A percentile compares a stretch with the other conserved stretches of the same genome.
phyloP scores from a whole-genome alignment of 2,888 invertebrate species.

The Macropis europaea region DNA sequence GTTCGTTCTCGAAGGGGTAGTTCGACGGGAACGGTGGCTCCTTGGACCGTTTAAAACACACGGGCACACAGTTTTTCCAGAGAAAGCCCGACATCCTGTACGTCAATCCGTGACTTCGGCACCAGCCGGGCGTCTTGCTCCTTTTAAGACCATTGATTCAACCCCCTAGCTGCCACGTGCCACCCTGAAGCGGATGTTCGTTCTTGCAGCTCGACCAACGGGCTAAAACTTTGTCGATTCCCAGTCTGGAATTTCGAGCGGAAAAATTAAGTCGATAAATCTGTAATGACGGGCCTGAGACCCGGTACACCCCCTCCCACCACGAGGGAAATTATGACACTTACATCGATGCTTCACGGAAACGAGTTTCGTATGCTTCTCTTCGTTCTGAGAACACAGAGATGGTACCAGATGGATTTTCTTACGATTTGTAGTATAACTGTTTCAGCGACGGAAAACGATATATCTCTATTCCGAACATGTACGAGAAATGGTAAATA shows the following conservation, averaged over 20 bases:
- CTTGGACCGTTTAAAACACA: conserved; percentile 32
- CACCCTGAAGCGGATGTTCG: conserved; percentile 1
- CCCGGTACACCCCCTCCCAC: background rate
- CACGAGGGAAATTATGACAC: conserved; percentile 21
- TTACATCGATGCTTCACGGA: too few species aligned
- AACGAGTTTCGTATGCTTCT: too few species aligned
- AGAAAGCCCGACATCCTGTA: conserved; percentile 23
- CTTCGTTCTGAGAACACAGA: too few species aligned
- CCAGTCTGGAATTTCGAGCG: conserved; percentile 3
- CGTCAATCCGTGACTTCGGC: conserved; percentile 26
- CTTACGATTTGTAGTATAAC: too few species aligned
- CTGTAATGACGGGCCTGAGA: conserved; percentile 31
- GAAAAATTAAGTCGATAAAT: conserved; percentile 49
- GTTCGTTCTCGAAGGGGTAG: background rate
- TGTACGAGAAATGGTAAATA: too few species aligned
- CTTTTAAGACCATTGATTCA: conserved; percentile 23
- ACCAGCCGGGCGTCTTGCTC: background rate
- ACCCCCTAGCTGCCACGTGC: background rate
- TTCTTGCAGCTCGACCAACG: background rate
- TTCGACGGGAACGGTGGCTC: background rate
- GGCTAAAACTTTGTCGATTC: conserved; percentile 15
- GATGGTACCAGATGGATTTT: too few species aligned
- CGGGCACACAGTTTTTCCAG: conserved; percentile 1
- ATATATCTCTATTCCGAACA: too few species aligned
- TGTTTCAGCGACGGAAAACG: too few species aligned